These are phyloP conservation scores for Penaeus vannamei DNA, from an alignment of 1,140 invertebrate genomes.

Conservation along the genomic window DNA sequence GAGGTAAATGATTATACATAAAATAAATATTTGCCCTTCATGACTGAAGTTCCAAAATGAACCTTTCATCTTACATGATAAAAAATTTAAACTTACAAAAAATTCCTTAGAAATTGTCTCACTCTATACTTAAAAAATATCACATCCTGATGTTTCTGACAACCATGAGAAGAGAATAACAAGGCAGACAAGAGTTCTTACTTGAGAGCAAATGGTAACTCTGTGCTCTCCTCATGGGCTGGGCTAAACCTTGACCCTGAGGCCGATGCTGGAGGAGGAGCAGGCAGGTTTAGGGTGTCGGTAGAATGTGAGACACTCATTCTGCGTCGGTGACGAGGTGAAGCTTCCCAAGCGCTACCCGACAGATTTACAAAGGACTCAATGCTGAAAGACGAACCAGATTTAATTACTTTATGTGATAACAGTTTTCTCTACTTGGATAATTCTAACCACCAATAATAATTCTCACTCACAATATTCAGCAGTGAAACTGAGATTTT, in stretches of 20 bases:
- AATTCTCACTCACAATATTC: too few relatives aligned
- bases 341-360: slow-evolving; percentile 51
- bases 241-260: slow-evolving; percentile 60
- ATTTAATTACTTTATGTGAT: not conserved
- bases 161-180: not conserved
- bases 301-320: slow-evolving; percentile 61
- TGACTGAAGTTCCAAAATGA: not conserved
- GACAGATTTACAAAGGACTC: slow-evolving; percentile 65
- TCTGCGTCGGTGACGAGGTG: slow-evolving; percentile 41
- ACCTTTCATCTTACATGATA: not conserved
- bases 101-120: too few relatives aligned
- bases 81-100: not conserved
- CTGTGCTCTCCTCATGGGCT: slow-evolving; percentile 45
- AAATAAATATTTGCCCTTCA: too few relatives aligned
- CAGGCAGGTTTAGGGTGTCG: slow-evolving; percentile 63
- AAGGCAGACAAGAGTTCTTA: slow-evolving; percentile 5
- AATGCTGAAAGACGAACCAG: slow-evolving; percentile 44
- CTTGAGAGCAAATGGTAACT: slow-evolving; percentile 50
- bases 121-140: too few relatives aligned
- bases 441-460: too few relatives aligned
- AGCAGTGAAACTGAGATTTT: too few relatives aligned
- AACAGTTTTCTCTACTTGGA: too few relatives aligned
- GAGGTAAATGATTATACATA: too few relatives aligned
- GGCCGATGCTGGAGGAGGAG: slow-evolving; percentile 61
- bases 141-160: too few relatives aligned